These are phyloP conservation scores for Panthera tigris DNA, from an alignment of 2,113 vertebrate species.

Conservation along the genomic window DNA sequence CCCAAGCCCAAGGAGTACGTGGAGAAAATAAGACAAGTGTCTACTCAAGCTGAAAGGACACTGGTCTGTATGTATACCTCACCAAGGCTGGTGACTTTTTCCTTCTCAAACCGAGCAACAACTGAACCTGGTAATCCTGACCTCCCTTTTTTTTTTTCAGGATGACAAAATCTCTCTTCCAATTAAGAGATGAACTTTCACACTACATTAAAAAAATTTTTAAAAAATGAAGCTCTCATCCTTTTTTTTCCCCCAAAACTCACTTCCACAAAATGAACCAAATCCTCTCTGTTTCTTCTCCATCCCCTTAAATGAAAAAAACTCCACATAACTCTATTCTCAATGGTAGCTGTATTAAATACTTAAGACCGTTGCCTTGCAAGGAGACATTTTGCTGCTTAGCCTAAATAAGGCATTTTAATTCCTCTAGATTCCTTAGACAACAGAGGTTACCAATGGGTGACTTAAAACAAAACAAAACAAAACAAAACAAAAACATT, in stretches of 20 bases:
- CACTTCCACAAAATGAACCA: slow-evolving; percentile 37
- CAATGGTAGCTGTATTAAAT: background rate
- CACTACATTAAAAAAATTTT: background rate
- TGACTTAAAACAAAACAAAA: background rate
- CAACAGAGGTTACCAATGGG: background rate
- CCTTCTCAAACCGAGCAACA: background rate
- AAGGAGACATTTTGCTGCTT: background rate
- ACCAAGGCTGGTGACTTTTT: background rate
- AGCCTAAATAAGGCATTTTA: slow-evolving; percentile 6
- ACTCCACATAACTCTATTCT: background rate
- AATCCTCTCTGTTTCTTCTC: background rate
- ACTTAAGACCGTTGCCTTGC: background rate
- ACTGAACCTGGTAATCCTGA: background rate
- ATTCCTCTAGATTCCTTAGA: slow-evolving; percentile 1
- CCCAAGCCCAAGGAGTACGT: background rate
- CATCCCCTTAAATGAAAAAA: slow-evolving; percentile 13
- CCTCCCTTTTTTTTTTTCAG: background rate
- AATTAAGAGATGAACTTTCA: slow-evolving; percentile 19
- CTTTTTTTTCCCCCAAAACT: slow-evolving; percentile 8
- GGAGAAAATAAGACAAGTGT: background rate
- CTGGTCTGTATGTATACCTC: background rate
- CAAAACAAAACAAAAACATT: background rate
- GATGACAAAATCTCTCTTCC: background rate
- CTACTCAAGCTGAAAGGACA: background rate
- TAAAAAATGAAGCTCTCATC: background rate